phyloP scores from a whole-genome alignment of 2,888 invertebrate species.

The Pristionchus exspectatus region DNA sequence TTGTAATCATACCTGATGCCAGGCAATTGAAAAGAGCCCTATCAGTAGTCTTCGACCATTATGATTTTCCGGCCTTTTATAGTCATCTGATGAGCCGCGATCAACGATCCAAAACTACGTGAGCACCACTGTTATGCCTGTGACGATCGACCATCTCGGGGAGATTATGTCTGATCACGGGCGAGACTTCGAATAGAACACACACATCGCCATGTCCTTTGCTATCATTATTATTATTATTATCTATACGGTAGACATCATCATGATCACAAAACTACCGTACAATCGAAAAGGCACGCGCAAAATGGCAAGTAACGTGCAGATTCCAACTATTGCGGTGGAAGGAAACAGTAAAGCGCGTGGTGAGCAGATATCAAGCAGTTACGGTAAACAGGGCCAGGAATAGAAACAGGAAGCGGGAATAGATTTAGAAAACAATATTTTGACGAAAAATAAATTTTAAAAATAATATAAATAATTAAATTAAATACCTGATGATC shows the following conservation, averaged over 20 bases:
- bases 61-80: too few relatives aligned
- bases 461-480: neutral
- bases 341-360: neutral
- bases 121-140: too few relatives aligned
- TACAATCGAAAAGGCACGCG: neutral
- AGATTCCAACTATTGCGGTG: neutral
- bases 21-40: too few relatives aligned
- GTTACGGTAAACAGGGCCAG: neutral
- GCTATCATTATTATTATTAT: neutral
- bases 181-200: neutral
- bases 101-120: too few relatives aligned
- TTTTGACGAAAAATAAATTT: neutral
- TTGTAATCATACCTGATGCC: too few relatives aligned
- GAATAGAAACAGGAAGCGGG: neutral
- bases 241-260: conserved; percentile 1
- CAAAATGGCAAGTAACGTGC: neutral
- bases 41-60: too few relatives aligned
- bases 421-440: neutral
- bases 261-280: neutral
- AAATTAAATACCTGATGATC: conserved; percentile 4
- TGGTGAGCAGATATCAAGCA: neutral
- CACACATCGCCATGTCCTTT: neutral
- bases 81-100: too few relatives aligned
- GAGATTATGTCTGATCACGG: neutral
- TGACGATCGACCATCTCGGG: neutral